Percentiles rank a stretch among this genome's conserved stretches.
Evolutionary conservation across 2,888 invertebrate species (phyloP).

Genomic region (Eumacrocentrus americanus): DNA sequence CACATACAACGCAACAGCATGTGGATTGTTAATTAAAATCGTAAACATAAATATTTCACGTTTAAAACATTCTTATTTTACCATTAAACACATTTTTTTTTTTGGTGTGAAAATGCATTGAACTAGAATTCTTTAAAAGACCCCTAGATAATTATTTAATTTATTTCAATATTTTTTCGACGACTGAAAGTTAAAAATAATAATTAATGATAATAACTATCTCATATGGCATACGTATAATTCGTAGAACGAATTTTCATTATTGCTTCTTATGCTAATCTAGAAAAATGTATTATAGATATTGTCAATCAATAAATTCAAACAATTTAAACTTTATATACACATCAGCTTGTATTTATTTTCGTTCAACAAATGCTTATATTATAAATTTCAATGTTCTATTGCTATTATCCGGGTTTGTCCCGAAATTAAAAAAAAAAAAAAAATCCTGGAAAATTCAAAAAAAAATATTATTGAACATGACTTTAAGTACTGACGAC

Average conservation of each 20-base stretch:
- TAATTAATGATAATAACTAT: conserved; percentile 42
- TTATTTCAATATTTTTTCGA: conserved; percentile 55
- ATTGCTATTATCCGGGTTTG: too few relatives aligned
- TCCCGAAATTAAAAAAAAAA: too few relatives aligned
- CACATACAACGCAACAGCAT: background rate
- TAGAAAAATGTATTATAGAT: conserved; percentile 49
- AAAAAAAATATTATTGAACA: too few relatives aligned
- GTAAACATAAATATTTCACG: too few relatives aligned
- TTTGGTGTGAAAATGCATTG: too few relatives aligned
- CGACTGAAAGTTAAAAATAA: conserved; percentile 55
- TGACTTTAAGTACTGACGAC: too few relatives aligned
- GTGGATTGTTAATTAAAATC: background rate
- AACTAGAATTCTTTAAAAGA: too few relatives aligned
- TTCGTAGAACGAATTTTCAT: conserved; percentile 56
- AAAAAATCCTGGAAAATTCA: background rate
- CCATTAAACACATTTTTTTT: background rate
- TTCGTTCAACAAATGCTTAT: background rate
- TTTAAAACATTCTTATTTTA: background rate
- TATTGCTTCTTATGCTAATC: conserved; percentile 56
- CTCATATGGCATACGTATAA: conserved; percentile 48
- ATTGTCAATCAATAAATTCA: conserved; percentile 54
- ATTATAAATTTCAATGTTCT: background rate
- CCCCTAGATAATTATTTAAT: too few relatives aligned
- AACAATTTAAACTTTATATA: conserved; percentile 30
- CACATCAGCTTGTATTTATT: background rate